Conservation (phyloP, 2,797 vertebrate genomes). For the Prionace glauca region DNA sequence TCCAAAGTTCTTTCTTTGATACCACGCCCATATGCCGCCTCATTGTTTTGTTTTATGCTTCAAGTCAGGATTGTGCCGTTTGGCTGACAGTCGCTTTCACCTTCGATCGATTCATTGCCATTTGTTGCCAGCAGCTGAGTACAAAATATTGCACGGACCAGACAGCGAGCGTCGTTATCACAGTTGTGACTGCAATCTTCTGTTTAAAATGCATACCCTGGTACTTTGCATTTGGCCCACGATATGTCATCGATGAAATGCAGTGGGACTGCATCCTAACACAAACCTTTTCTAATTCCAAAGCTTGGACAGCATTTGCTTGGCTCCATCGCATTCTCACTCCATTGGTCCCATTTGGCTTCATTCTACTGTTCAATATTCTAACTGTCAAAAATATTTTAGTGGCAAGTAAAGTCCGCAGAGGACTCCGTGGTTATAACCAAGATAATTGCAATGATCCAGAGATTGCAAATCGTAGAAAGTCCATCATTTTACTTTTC, state of each 20-base stretch:
- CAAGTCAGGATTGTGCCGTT: neutral
- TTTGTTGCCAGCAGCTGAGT: conserved; percentile 8
- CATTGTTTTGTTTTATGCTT: neutral
- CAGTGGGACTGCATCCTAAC: conserved; percentile 3
- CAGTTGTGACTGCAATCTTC: neutral
- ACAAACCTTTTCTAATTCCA: neutral
- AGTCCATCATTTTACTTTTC: conserved; percentile 18
- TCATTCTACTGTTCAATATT: neutral
- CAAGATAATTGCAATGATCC: neutral
- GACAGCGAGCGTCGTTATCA: neutral
- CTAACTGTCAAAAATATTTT: conserved; percentile 27
- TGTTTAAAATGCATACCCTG: conserved; percentile 24
- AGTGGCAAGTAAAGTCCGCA: neutral
- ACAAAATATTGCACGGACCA: neutral
- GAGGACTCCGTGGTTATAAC: neutral
- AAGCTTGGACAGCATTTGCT: neutral
- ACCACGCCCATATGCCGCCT: neutral
- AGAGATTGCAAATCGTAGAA: conserved; percentile 4
- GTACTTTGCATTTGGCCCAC: neutral
- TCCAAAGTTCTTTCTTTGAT: neutral
- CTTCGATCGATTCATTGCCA: neutral
- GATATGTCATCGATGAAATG: neutral
- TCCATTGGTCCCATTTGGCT: neutral
- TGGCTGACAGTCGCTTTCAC: conserved; percentile 1
- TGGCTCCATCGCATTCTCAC: conserved; percentile 22